Evolutionary conservation across 2,888 invertebrate species (phyloP), one percentile per base, ranked within the genome.

Genomic region (Itoplectis maculator): DNA sequence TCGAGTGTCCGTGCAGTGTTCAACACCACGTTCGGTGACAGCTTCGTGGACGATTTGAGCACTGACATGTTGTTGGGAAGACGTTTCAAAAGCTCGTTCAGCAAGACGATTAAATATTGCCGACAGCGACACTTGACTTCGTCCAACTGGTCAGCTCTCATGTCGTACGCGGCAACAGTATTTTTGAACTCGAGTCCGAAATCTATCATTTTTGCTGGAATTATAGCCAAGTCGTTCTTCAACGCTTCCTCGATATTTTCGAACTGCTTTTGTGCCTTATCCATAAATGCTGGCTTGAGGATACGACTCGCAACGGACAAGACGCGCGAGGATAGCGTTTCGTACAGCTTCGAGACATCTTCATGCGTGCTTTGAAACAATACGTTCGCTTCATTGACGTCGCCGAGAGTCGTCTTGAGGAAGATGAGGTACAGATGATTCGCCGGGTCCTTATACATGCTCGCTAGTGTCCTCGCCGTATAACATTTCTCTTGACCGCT

Each of bases 391-490:
- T 49, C 68, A 40, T 77, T 85, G 1, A 82, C 76, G 7, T 84
- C 82, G 13, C 63, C 69, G 2, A 86, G 51, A 42, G 84, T 61
- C 8, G 81, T 78, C 54, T 85, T 83, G 40, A 86, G 49, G 49
- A 85, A 84, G 7, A 84, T 61, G 47, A 87, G 63, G 45, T 84
- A 85, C 20, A 87, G 42, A 6, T 81, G 66, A 81, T 87, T 82
- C 0, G 83, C 51, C 9, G 82, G 75, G 74, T 86, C 84, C 20
- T 84, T 51, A 35, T 84, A 85, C 86, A 88, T 86, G 18, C 79
- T 49, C 23, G 42, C 35, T n/a, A 88, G 45, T 1, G 66, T 63
- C 69, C 85, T 80, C 7, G 85, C 85, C 6, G 82, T 83, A 20
- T 86, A 85, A 76, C 86, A 86, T 79, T 84, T 84, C 13, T 88